Percentiles rank a stretch among this genome's conserved stretches.
Evolutionary conservation across 1,140 invertebrate species (phyloP).

Genomic region (Brachionus paranguensis): DNA sequence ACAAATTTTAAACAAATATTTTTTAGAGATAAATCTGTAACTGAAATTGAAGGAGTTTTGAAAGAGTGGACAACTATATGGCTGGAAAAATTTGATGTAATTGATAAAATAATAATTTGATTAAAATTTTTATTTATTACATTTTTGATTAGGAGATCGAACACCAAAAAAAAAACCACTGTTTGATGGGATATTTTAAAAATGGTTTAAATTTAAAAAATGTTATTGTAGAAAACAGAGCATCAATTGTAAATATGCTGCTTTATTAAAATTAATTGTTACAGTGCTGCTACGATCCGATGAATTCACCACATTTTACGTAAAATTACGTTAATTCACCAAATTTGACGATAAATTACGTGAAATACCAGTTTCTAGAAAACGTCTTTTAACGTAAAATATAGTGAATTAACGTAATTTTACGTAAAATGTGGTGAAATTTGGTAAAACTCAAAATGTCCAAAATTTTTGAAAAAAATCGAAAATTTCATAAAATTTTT

Average conservation of each 20-base stretch:
- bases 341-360: no score
- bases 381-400: no score
- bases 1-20: background rate
- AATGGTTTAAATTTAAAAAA: slow-evolving; percentile 31
- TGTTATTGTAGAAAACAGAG: slow-evolving; percentile 28
- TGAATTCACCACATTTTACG: no score
- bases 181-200: slow-evolving; percentile 24
- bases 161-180: slow-evolving; percentile 27
- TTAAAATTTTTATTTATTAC: background rate
- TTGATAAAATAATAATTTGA: background rate
- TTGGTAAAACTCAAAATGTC: no score
- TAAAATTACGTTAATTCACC: no score
- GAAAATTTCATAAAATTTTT: no score
- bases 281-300: no score
- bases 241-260: slow-evolving; percentile 12
- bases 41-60: slow-evolving; percentile 22
- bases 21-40: background rate
- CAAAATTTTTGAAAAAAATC: no score
- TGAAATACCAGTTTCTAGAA: no score
- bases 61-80: slow-evolving; percentile 21
- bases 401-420: no score
- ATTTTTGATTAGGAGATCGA: background rate
- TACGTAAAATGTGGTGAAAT: no score
- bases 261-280: background rate
- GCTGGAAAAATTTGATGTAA: slow-evolving; percentile 34